phyloP scores from a whole-genome alignment of 2,797 vertebrate species.

The Melanogrammus aeglefinus region DNA sequence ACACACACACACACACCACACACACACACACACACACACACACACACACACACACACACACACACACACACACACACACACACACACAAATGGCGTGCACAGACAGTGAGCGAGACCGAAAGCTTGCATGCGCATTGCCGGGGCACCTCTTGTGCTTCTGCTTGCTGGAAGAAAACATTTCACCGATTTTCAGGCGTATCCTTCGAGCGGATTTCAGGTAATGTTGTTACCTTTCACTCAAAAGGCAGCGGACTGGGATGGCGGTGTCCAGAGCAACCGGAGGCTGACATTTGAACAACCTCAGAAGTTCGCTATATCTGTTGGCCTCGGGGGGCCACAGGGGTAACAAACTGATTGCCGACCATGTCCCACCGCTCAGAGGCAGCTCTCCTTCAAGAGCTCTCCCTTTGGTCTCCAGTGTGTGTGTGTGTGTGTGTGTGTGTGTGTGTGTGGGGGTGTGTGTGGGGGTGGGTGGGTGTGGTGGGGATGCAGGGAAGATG shows the following conservation, averaged over 20 bases:
- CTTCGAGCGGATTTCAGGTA: not conserved
- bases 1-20: too few relatives aligned
- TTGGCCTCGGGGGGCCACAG: not conserved
- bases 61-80: too few relatives aligned
- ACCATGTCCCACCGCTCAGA: not conserved
- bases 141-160: too few relatives aligned
- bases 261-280: not conserved
- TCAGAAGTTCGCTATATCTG: not conserved
- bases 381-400: not conserved
- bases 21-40: too few relatives aligned
- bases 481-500: too few relatives aligned
- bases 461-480: not conserved
- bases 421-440: not conserved
- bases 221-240: constrained; percentile 2
- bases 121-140: too few relatives aligned
- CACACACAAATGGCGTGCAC: too few relatives aligned
- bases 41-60: too few relatives aligned
- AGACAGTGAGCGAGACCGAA: too few relatives aligned
- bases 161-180: too few relatives aligned
- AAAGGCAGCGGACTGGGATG: not conserved
- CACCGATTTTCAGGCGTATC: too few relatives aligned
- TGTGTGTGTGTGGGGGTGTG: not conserved
- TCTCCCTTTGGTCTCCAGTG: too few relatives aligned
- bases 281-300: not conserved
- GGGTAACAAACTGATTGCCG: not conserved